Evolutionary conservation across 2,888 invertebrate species (phyloP).

Genomic region (Troilus luridus): DNA sequence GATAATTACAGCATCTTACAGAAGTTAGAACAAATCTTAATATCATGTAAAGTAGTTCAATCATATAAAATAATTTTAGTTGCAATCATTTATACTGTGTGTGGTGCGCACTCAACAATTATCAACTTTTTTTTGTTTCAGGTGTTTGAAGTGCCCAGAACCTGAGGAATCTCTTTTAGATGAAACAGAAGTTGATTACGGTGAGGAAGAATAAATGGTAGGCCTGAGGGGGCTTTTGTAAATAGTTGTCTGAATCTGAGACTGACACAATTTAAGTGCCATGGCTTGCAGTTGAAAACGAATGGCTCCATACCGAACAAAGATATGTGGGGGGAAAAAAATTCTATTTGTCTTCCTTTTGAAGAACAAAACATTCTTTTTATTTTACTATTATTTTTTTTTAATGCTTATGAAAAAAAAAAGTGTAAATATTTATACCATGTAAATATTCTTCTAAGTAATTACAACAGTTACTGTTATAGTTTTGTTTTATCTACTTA

Average conservation of each 20-base stretch:
- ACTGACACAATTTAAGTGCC: conserved; percentile 32
- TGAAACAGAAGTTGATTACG: conserved; percentile 76
- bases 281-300: neutral
- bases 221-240: neutral
- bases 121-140: conserved; percentile 66
- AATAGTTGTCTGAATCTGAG: conserved; percentile 54
- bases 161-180: conserved; percentile 70
- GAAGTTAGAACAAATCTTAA: too few relatives aligned
- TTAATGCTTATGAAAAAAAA: neutral
- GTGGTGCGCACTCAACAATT: neutral
- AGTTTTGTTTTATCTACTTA: neutral
- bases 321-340: neutral
- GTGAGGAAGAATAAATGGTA: conserved; percentile 71
- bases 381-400: neutral
- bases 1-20: too few relatives aligned
- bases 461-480: neutral
- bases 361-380: neutral
- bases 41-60: too few relatives aligned
- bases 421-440: conserved; percentile 44
- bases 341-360: conserved; percentile 1
- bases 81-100: too few relatives aligned
- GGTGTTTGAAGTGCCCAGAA: conserved; percentile 77
- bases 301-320: neutral
- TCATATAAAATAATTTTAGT: too few relatives aligned
- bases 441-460: conserved; percentile 29